A percentile compares a stretch with the other conserved stretches of the same genome.
Conservation (phyloP, 23 tunicate genomes). For the Clavelina lepadiformis region DNA sequence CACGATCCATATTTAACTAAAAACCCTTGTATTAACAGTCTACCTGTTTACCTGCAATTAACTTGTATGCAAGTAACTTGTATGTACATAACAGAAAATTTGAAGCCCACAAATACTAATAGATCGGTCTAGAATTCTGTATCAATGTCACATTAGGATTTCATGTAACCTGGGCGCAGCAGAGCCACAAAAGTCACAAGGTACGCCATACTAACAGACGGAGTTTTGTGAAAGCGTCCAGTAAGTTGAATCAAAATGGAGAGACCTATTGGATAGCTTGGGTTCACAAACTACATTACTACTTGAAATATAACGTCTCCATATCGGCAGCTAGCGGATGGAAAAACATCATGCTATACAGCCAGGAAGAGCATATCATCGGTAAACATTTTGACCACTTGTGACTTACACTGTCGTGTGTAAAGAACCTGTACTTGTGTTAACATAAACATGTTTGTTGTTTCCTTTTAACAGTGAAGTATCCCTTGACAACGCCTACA, state of each 20-base stretch:
- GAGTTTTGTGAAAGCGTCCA: slow-evolving; percentile 23
- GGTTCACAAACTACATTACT: slow-evolving; percentile 24
- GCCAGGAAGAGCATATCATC: slow-evolving; percentile 12
- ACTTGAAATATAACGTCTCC: slow-evolving; percentile 20
- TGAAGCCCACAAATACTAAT: too few species aligned
- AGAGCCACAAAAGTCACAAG: slow-evolving; percentile 12
- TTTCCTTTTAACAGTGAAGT: slow-evolving; percentile 3
- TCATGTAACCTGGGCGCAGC: slow-evolving; percentile 25
- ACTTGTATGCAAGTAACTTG: too few species aligned
- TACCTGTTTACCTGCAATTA: too few species aligned
- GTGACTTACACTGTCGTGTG: too few species aligned
- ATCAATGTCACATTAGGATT: too few species aligned
- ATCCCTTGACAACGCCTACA: slow-evolving; percentile 34
- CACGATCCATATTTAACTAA: too few species aligned
- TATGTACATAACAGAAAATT: too few species aligned
- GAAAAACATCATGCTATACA: slow-evolving; percentile 25
- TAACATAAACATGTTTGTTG: background rate
- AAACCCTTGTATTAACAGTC: too few species aligned
- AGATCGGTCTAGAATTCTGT: too few species aligned
- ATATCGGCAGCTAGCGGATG: slow-evolving; percentile 49
- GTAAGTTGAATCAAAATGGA: background rate
- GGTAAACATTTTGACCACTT: too few species aligned
- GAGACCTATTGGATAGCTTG: slow-evolving; percentile 28
- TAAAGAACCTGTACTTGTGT: background rate
- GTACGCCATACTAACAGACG: slow-evolving; percentile 20